These are phyloP conservation scores for Neotragus moschatus DNA, from an alignment of 2,113 vertebrate species.

Conservation along the genomic window DNA sequence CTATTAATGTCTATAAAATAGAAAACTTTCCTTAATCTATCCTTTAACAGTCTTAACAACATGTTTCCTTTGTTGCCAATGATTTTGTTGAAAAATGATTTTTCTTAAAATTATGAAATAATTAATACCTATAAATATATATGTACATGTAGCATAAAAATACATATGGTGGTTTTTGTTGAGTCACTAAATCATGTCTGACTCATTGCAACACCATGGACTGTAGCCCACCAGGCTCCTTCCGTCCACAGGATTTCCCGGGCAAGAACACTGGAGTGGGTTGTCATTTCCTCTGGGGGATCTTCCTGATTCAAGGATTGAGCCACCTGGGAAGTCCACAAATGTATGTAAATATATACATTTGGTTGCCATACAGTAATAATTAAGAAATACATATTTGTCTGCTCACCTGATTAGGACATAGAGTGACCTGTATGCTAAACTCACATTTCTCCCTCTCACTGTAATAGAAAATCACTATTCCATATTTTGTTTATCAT, in stretches of 20 bases:
- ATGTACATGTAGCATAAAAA: not conserved
- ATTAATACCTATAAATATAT: not conserved
- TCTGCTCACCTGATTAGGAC: not conserved
- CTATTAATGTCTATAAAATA: not conserved
- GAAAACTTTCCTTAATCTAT: not conserved
- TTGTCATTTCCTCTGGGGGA: not conserved
- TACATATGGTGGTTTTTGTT: not conserved
- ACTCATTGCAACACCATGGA: not conserved
- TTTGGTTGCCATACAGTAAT: not conserved
- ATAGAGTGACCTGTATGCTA: not conserved
- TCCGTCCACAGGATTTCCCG: not conserved
- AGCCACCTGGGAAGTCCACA: not conserved
- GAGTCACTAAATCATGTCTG: not conserved
- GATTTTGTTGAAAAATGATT: not conserved
- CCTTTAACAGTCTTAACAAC: not conserved
- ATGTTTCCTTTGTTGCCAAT: not conserved
- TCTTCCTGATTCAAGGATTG: not conserved
- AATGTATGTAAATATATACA: not conserved
- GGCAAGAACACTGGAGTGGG: not conserved
- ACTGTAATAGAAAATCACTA: not conserved
- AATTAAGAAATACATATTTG: not conserved
- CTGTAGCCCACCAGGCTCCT: not conserved
- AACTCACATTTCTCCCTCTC: not conserved
- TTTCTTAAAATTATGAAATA: not conserved
- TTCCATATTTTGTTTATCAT: not conserved